These are phyloP conservation scores for Anthoscopus minutus DNA, from an alignment of 2,113 vertebrate genomes.

Conservation along the genomic window DNA sequence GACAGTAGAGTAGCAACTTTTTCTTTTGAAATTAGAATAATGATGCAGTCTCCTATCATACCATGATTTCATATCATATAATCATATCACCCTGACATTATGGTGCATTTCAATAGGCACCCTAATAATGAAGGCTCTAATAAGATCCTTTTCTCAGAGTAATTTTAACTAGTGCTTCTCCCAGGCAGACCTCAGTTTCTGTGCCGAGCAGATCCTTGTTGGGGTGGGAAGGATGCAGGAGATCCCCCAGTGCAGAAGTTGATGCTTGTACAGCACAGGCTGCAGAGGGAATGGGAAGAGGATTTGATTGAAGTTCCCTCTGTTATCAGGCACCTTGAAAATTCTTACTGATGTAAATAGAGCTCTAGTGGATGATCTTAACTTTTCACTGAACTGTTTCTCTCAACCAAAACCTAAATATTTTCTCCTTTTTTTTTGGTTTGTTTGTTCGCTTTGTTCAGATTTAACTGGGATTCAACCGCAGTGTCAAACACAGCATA, in stretches of 20 bases:
- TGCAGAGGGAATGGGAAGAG: fast-evolving
- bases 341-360: background rate
- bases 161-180: background rate
- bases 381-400: background rate
- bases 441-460: background rate
- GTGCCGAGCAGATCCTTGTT: background rate
- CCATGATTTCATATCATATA: background rate
- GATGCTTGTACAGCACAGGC: background rate
- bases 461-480: background rate
- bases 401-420: background rate
- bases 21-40: background rate
- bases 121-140: background rate
- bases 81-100: background rate
- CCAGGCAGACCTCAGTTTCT: background rate
- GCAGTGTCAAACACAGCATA: background rate
- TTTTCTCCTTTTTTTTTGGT: background rate
- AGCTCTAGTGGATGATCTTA: background rate
- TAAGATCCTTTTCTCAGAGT: background rate
- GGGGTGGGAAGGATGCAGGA: background rate
- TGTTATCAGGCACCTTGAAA: background rate
- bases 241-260: background rate
- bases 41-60: background rate
- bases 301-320: background rate
- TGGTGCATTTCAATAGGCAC: background rate
- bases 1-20: background rate